A percentile compares a stretch with the other conserved stretches of the same genome.
Conservation (phyloP, 2,888 invertebrate species). For the Trachelus troglodyta region DNA sequence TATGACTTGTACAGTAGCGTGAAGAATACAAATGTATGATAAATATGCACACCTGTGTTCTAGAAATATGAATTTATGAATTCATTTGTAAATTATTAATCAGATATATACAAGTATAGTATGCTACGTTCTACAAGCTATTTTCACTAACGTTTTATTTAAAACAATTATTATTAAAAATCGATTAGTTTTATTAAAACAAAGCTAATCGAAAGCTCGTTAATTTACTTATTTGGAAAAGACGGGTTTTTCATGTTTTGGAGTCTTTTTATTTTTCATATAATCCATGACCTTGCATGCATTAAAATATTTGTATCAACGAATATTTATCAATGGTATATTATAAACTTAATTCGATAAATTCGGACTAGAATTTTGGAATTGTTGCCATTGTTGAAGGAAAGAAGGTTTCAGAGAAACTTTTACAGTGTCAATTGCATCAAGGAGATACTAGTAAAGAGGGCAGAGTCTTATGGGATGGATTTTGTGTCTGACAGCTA, state of each 20-base stretch:
- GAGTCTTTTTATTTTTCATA: background rate
- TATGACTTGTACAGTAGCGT: background rate
- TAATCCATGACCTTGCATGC: background rate
- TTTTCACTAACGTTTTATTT: no score
- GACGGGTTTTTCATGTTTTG: background rate
- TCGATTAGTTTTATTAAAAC: no score
- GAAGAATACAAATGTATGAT: background rate
- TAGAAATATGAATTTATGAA: background rate
- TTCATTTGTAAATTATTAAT: no score
- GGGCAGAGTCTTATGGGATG: no score
- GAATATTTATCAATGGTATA: background rate
- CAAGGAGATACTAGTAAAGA: no score
- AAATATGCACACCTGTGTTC: background rate
- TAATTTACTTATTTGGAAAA: background rate
- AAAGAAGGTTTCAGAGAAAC: no score
- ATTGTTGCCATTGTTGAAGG: background rate
- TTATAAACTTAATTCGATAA: background rate
- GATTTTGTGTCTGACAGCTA: no score
- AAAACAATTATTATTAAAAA: no score
- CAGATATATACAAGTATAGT: no score
- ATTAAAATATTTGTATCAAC: background rate
- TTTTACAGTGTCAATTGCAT: no score
- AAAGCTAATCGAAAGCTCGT: no score
- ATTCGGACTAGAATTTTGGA: background rate
- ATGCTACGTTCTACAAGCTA: no score